Evolutionary conservation across 2,888 invertebrate species (phyloP).

Genomic region (Ametastegia equiseti): DNA sequence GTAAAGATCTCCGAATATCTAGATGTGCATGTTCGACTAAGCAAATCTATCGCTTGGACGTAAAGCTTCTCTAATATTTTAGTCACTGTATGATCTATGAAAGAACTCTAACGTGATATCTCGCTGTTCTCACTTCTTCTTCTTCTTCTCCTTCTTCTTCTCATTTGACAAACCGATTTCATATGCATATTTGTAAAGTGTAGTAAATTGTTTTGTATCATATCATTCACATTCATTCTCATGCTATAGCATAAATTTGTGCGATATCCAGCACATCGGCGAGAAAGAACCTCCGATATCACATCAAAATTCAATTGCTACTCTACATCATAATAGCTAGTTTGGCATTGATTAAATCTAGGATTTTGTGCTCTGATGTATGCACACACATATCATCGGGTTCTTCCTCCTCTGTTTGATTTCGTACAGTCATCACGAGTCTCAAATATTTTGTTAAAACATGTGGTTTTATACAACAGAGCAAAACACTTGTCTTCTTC

Average conservation of each 20-base stretch:
- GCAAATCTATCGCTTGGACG: background rate
- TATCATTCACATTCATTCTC: background rate
- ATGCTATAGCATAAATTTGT: no score
- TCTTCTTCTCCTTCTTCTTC: background rate
- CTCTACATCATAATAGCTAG: background rate
- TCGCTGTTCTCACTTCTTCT: background rate
- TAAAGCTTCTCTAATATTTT: background rate
- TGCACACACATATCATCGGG: background rate
- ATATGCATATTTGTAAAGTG: background rate
- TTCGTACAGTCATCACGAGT: background rate
- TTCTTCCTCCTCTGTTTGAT: constrained; percentile 15
- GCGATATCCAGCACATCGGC: background rate
- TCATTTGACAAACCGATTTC: background rate
- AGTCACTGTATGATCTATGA: background rate
- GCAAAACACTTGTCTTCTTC: constrained; percentile 85
- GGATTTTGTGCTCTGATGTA: background rate
- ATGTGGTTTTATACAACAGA: constrained; percentile 73
- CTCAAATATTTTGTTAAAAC: background rate
- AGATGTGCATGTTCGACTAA: background rate
- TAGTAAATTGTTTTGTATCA: background rate
- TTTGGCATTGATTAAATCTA: background rate
- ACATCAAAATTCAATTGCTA: background rate
- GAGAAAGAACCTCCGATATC: background rate
- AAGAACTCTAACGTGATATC: background rate
- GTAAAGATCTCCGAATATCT: background rate